Evolutionary conservation across 2,797 vertebrate species (phyloP).

Genomic region (Sebastolobus alascanus): DNA sequence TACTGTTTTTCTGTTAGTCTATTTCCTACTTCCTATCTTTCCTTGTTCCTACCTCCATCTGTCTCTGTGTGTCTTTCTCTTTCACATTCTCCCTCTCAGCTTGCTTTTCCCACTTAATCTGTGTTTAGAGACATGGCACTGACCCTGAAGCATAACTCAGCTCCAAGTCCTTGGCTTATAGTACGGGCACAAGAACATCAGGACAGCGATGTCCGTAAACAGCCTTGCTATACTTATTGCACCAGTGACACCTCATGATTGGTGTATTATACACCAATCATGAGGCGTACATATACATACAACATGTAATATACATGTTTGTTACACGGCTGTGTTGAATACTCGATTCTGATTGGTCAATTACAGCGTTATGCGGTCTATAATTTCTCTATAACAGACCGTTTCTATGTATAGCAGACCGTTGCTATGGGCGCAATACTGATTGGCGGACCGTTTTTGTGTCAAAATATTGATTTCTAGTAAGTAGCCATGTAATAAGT

Average conservation of each 20-base stretch:
- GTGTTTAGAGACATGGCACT: constrained; percentile 8
- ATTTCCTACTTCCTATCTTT: neutral
- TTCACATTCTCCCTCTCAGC: neutral
- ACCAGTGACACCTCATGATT: neutral
- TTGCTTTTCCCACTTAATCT: constrained; percentile 7
- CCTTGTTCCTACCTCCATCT: constrained; percentile 1
- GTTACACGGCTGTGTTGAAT: no score
- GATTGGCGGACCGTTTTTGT: no score
- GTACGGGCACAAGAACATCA: constrained; percentile 9
- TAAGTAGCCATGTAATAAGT: no score
- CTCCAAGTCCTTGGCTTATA: neutral
- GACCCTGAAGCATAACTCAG: constrained; percentile 31
- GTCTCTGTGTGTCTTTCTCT: constrained; percentile 11
- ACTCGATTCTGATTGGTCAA: no score
- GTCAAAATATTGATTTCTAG: no score
- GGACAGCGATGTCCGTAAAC: neutral
- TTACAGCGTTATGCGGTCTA: no score
- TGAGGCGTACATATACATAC: neutral
- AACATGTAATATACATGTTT: neutral
- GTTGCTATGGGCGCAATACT: no score
- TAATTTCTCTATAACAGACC: no score
- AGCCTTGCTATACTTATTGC: neutral
- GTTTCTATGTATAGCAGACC: no score
- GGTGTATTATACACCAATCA: no score
- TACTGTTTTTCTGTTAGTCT: neutral